phyloP scores from a whole-genome alignment of 2,888 invertebrate species.

The Bombylius discolor region DNA sequence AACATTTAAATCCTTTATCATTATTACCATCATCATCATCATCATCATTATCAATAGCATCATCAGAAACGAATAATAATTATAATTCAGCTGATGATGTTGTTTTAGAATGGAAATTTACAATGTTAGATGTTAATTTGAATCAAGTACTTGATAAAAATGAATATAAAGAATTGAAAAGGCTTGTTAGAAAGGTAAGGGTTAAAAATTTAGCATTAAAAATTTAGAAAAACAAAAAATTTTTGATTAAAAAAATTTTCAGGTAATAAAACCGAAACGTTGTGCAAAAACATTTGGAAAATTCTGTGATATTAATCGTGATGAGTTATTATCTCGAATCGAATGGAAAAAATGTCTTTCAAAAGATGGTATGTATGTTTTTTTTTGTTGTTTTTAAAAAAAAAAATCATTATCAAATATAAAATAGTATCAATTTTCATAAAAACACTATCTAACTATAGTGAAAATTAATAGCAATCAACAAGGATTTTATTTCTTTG shows the following conservation, averaged over 20 bases:
- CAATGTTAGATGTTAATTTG: slow-evolving; percentile 63
- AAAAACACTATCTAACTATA: too few relatives aligned
- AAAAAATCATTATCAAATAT: too few relatives aligned
- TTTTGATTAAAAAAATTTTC: background rate
- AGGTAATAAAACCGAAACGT: slow-evolving; percentile 74
- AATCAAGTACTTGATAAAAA: slow-evolving; percentile 64
- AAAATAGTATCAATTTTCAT: too few relatives aligned
- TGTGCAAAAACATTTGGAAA: slow-evolving; percentile 82
- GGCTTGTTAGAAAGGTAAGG: slow-evolving; percentile 64
- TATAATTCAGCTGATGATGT: slow-evolving; percentile 34
- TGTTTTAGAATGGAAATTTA: slow-evolving; percentile 84
- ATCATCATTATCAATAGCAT: background rate
- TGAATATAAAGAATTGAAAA: slow-evolving; percentile 69
- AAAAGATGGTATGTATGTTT: slow-evolving; percentile 47
- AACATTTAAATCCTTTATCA: slow-evolving; percentile 11
- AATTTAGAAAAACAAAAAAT: too few relatives aligned
- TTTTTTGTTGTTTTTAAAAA: too few relatives aligned
- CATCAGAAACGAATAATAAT: background rate
- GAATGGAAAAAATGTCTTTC: slow-evolving; percentile 85
- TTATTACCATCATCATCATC: background rate
- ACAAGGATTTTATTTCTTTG: too few relatives aligned
- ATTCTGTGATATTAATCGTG: slow-evolving; percentile 72
- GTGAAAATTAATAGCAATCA: too few relatives aligned
- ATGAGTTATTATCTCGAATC: slow-evolving; percentile 59
- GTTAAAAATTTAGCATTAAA: background rate